A percentile compares a stretch with the other conserved stretches of the same genome.
These are phyloP conservation scores for Camelus dromedarius DNA, from an alignment of 2,113 vertebrate species.

Conservation along the genomic window DNA sequence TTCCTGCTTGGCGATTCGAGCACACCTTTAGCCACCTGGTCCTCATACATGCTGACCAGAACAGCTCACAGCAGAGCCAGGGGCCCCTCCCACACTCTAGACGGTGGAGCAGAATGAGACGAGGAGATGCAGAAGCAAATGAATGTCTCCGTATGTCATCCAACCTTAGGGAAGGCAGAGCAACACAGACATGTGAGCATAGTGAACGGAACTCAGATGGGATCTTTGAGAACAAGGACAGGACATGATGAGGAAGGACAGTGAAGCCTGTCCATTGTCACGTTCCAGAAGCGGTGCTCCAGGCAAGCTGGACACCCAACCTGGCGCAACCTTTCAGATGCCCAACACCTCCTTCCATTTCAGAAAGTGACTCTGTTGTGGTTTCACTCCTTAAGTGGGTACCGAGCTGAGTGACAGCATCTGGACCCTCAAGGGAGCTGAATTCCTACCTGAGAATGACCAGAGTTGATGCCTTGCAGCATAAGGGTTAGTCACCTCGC, in stretches of 20 bases:
- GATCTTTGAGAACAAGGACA: neutral
- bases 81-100: neutral
- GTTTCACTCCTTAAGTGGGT: neutral
- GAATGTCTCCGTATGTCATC: neutral
- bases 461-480: neutral
- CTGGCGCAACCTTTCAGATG: neutral
- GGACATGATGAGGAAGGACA: neutral
- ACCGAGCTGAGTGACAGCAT: neutral
- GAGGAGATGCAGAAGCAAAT: neutral
- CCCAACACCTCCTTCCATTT: neutral
- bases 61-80: neutral
- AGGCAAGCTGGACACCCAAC: conserved; percentile 8
- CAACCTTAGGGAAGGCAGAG: neutral
- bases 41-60: neutral
- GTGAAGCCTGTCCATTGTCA: neutral
- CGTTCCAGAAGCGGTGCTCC: neutral
- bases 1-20: neutral
- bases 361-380: neutral
- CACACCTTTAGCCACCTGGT: neutral
- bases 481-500: neutral
- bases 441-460: neutral
- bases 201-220: neutral
- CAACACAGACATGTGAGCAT: neutral
- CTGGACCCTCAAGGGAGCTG: neutral
- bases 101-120: neutral